phyloP scores from a whole-genome alignment of 2,797 vertebrate species.

The Myotis pilosus region DNA sequence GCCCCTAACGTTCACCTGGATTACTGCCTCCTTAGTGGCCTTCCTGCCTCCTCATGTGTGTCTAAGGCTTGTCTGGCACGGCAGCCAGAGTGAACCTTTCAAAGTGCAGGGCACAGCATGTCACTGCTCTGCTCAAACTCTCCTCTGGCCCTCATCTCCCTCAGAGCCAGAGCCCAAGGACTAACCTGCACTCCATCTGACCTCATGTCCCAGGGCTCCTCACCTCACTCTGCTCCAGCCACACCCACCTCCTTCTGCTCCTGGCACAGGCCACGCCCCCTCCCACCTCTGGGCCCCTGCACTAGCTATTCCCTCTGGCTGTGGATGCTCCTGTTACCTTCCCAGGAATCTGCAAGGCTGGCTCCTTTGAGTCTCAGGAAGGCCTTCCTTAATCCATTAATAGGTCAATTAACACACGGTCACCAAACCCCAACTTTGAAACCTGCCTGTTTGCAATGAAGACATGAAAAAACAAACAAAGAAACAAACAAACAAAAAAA shows the following conservation, averaged over 20 bases:
- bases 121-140: neutral
- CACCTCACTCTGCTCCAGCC: neutral
- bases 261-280: neutral
- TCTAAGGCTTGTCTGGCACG: neutral
- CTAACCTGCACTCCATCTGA: neutral
- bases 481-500: too few relatives aligned
- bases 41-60: neutral
- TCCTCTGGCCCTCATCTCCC: neutral
- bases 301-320: neutral
- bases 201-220: neutral
- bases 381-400: neutral
- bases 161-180: neutral
- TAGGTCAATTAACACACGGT: neutral
- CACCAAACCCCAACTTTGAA: neutral
- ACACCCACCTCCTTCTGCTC: neutral
- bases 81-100: neutral
- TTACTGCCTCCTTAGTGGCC: neutral
- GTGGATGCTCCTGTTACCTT: neutral
- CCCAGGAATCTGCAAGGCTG: neutral
- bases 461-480: too few relatives aligned
- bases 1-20: neutral
- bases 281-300: neutral
- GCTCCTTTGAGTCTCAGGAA: neutral
- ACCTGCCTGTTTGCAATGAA: neutral
- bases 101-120: neutral